These are phyloP conservation scores for Corapipo altera DNA, from an alignment of 2,113 vertebrate genomes.

Conservation along the genomic window DNA sequence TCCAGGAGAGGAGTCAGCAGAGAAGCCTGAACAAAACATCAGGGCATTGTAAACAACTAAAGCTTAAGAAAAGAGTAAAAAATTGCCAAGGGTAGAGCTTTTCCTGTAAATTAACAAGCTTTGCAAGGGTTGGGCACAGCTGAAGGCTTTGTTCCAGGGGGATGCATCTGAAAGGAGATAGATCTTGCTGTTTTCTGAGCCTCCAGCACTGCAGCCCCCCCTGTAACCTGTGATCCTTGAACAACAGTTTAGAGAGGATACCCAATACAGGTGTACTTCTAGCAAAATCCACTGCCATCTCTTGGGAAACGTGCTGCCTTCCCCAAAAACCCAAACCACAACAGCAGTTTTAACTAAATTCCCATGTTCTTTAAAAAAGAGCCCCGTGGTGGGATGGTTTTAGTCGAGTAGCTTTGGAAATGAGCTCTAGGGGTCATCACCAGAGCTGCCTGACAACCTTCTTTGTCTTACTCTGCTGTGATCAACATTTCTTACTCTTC, in stretches of 20 bases:
- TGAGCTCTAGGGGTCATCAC: not conserved
- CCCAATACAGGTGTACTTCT: not conserved
- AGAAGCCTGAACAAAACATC: not conserved
- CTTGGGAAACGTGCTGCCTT: not conserved
- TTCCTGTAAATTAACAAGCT: not conserved
- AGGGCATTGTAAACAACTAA: not conserved
- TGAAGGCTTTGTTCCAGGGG: not conserved
- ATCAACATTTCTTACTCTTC: not conserved
- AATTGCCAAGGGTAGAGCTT: not conserved
- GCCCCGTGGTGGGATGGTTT: too few relatives aligned
- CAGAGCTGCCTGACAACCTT: not conserved
- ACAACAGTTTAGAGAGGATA: not conserved
- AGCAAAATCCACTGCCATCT: not conserved
- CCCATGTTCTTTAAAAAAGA: not conserved
- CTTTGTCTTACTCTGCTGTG: not conserved
- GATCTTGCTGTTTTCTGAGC: not conserved
- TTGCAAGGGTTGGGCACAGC: not conserved
- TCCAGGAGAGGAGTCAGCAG: not conserved
- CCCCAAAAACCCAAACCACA: not conserved
- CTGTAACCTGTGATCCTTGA: not conserved
- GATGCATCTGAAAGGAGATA: not conserved
- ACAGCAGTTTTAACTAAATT: not conserved
- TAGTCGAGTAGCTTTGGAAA: not conserved
- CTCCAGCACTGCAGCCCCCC: not conserved
- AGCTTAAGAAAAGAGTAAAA: not conserved